phyloP scores from a whole-genome alignment of 2,113 vertebrate genomes.

The Toxostoma redivivum region DNA sequence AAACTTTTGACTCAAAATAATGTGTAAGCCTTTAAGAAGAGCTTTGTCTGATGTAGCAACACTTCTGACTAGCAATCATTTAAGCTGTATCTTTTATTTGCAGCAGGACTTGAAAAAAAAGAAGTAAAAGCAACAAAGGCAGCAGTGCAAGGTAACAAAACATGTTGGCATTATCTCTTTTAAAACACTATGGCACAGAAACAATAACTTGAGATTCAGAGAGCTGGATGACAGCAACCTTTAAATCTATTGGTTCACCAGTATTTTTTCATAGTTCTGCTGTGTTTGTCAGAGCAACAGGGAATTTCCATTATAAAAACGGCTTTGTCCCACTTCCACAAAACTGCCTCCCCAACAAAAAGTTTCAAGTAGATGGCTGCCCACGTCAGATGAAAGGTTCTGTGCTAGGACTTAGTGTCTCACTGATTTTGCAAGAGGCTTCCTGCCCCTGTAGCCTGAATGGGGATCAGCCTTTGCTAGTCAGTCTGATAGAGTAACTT shows the following conservation, averaged over 20 bases:
- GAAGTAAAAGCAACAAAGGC: conserved; percentile 65
- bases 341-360: neutral
- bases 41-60: neutral
- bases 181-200: conserved; percentile 20
- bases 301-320: neutral
- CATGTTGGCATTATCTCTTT: conserved; percentile 13
- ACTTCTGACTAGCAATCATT: neutral
- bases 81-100: conserved; percentile 58
- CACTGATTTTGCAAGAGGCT: neutral
- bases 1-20: neutral
- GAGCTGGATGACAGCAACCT: conserved; percentile 17
- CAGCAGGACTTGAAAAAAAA: conserved; percentile 65
- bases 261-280: neutral
- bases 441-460: neutral
- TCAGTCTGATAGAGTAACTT: neutral
- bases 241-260: neutral
- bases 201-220: conserved; percentile 22
- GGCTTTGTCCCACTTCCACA: neutral
- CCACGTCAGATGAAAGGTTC: neutral
- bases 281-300: neutral
- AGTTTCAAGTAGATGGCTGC: neutral
- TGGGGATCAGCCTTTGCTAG: neutral
- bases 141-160: conserved; percentile 68
- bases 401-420: neutral
- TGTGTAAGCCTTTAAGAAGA: neutral